Percentiles rank a stretch among this genome's conserved stretches.
Conservation (phyloP, 2,797 vertebrate genomes). For the Loriculus beryllinus region DNA sequence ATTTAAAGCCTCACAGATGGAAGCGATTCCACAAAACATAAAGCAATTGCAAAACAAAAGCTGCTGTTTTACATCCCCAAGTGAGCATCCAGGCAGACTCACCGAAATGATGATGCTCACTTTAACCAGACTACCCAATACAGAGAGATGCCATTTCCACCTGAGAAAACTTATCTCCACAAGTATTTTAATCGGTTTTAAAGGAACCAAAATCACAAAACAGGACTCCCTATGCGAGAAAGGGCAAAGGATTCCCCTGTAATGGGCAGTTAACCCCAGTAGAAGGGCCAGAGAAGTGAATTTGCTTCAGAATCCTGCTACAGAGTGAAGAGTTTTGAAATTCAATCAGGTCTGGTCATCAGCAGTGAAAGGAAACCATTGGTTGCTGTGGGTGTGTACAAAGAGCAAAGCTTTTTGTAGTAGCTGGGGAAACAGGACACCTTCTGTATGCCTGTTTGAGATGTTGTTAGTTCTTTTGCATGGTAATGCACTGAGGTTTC, state of each 20-base stretch:
- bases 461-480: background rate
- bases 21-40: background rate
- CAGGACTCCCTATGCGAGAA: background rate
- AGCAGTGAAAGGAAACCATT: background rate
- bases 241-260: accelerated
- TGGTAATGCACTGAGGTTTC: accelerated
- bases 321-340: background rate
- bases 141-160: background rate
- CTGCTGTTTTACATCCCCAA: background rate
- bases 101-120: accelerated
- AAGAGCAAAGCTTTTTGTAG: background rate
- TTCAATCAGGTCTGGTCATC: background rate
- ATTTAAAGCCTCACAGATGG: slow-evolving; percentile 1
- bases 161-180: background rate
- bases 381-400: background rate
- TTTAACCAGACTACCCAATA: background rate
- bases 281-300: background rate
- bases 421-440: background rate
- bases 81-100: background rate
- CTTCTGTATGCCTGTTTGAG: background rate
- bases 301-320: background rate
- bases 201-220: background rate
- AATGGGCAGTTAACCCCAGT: background rate
- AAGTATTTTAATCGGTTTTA: background rate
- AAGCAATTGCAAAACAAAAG: slow-evolving; percentile 15